These are phyloP conservation scores for Tetragonula clypearis DNA, from an alignment of 1,140 invertebrate species.

Conservation along the genomic window DNA sequence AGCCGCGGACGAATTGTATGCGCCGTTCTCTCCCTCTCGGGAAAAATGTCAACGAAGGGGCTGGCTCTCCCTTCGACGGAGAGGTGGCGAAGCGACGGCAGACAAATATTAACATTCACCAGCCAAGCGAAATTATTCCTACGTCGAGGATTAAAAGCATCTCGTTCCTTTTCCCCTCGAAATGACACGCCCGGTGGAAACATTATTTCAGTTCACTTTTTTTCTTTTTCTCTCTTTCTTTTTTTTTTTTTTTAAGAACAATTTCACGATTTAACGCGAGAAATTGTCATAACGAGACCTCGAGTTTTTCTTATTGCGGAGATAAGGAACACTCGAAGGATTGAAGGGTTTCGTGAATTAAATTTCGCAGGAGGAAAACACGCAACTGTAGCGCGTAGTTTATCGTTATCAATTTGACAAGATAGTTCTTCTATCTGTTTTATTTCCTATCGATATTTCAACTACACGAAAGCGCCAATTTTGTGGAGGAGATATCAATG, in stretches of 20 bases:
- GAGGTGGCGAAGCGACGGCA: not conserved
- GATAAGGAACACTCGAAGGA: not conserved
- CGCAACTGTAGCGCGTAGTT: too few species aligned
- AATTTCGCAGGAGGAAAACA: too few species aligned
- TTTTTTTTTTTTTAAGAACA: not conserved
- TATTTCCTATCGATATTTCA: not conserved
- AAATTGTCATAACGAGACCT: not conserved
- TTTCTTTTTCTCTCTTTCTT: not conserved
- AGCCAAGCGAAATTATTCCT: conserved; percentile 20
- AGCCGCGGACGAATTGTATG: conserved; percentile 20
- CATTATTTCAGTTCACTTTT: conserved; percentile 4
- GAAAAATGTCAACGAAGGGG: conserved; percentile 41
- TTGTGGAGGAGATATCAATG: not conserved
- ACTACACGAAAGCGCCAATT: not conserved
- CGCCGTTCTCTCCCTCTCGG: not conserved
- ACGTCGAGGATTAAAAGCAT: not conserved
- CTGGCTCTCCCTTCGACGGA: not conserved
- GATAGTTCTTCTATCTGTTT: not conserved
- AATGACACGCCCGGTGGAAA: not conserved
- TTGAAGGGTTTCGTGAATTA: not conserved
- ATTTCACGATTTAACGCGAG: not conserved
- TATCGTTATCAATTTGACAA: not conserved
- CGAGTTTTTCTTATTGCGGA: not conserved
- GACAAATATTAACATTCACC: conserved; percentile 28
- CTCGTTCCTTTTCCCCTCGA: not conserved